A percentile compares a stretch with the other conserved stretches of the same genome.
Conservation (phyloP, 2,888 invertebrate genomes). For the Nezara viridula region DNA sequence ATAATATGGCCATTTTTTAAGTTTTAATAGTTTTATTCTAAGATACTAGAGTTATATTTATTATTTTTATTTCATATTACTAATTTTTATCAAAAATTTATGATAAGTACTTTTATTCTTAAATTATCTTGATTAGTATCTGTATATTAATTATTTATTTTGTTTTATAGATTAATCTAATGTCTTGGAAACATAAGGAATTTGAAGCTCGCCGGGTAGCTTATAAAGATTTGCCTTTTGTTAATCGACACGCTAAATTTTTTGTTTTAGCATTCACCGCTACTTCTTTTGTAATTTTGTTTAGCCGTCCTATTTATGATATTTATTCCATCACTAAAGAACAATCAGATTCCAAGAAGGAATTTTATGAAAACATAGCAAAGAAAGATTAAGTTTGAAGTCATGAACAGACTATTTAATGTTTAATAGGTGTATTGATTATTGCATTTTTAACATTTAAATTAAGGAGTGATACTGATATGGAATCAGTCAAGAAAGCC, state of each 20-base stretch:
- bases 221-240: constrained; percentile 61
- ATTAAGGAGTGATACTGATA: neutral
- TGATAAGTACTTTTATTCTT: no score
- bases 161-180: neutral
- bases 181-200: constrained; percentile 48
- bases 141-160: neutral
- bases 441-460: neutral
- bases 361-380: neutral
- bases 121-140: no score
- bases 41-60: no score
- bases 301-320: constrained; percentile 62
- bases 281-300: constrained; percentile 52
- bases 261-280: constrained; percentile 42
- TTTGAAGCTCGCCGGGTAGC: neutral
- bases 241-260: constrained; percentile 58
- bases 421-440: neutral
- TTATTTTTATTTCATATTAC: no score
- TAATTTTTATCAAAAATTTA: no score
- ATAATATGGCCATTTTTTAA: no score
- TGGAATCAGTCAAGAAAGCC: constrained; percentile 64
- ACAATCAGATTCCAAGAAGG: neutral
- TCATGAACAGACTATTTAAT: neutral
- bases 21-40: no score
- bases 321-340: neutral
- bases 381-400: neutral